Base-by-base conservation (phyloP, 2,797 vertebrate genomes). In the Melanotaenia parkinsoni region DNA sequence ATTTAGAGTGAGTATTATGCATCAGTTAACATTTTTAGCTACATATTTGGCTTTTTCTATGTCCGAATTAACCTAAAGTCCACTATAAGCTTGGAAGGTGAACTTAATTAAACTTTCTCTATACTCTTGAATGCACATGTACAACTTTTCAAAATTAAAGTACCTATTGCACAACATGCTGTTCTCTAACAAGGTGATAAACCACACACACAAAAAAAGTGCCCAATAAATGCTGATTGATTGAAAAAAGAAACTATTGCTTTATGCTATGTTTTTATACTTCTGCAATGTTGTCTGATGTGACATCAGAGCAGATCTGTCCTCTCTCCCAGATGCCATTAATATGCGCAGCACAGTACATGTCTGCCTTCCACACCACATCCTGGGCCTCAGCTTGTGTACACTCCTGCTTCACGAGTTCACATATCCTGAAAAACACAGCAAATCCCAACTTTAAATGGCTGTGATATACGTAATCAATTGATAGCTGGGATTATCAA, bases 291-390 rank as follows among this genome's bases (percentile, higher is more conserved):
- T 81, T 86, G 87, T 88, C 77, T 18, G 95, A 93, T 13, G 93
- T 72, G 79, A 95, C 81, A 28, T 84, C 77, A 33, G 58, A 51
- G 67, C 80, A 89, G 80, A 99, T 90, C 56, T 77, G 92, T 63
- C 95, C 97, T 91, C 97, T 94, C 65, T 92, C 94, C 98, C 97
- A 99, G 72, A 95, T 82, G 7, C 93, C 90, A 1, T n/a, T 71
- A 0, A 95, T 1, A 0, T 91, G 89, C 67, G 95, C 95, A 74
- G 95, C 96, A 79, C 97, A 98, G 71, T 89, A 87, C 96, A 95
- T 96, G 54, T 85, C 81, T 0, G 56, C 81, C 74, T 95, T 87
- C 97, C 97, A 99, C 18, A 79, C 72, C 59, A 95, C 13, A 0
- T 88, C 79, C 47, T 92, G 76, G 1, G 89, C 88, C 64, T 94